Evolutionary conservation across 2,113 vertebrate species (phyloP).

Genomic region (Marcusenius ussheri): DNA sequence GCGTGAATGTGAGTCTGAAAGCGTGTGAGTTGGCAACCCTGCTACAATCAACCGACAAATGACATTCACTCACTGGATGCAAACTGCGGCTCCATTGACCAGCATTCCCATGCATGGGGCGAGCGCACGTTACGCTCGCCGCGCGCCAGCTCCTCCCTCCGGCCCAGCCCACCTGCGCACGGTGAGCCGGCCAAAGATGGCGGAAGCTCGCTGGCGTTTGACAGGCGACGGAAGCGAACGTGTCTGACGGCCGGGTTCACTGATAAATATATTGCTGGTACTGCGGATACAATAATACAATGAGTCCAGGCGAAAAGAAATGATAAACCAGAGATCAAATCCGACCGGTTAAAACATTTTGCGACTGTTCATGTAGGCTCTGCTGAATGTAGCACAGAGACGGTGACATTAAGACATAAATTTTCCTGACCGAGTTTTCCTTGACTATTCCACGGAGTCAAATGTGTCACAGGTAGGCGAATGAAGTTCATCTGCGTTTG

Average conservation of each 20-base stretch:
- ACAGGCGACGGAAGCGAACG: background rate
- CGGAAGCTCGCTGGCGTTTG: slow-evolving; percentile 34
- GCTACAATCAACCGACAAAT: background rate
- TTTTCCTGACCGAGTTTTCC: background rate
- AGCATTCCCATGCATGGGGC: too few species aligned
- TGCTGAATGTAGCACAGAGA: background rate
- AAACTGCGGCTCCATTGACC: background rate
- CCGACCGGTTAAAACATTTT: background rate
- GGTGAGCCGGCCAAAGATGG: slow-evolving; percentile 51
- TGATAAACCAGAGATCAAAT: background rate
- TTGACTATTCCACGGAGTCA: background rate
- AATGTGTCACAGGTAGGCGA: slow-evolving; percentile 36
- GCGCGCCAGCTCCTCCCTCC: slow-evolving; percentile 12
- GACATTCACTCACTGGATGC: background rate
- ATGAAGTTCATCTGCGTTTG: background rate
- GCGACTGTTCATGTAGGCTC: background rate
- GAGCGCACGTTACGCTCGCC: background rate
- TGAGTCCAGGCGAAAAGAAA: slow-evolving; percentile 2
- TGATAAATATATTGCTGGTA: background rate
- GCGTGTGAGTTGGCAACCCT: too few species aligned
- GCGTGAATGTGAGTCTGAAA: too few species aligned
- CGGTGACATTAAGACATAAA: background rate
- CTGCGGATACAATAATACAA: background rate
- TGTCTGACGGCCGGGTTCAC: slow-evolving; percentile 15
- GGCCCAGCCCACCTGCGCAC: slow-evolving; percentile 39